Evolutionary conservation across 2,113 vertebrate genomes (phyloP).

Genomic region (Amphiprion percula): DNA sequence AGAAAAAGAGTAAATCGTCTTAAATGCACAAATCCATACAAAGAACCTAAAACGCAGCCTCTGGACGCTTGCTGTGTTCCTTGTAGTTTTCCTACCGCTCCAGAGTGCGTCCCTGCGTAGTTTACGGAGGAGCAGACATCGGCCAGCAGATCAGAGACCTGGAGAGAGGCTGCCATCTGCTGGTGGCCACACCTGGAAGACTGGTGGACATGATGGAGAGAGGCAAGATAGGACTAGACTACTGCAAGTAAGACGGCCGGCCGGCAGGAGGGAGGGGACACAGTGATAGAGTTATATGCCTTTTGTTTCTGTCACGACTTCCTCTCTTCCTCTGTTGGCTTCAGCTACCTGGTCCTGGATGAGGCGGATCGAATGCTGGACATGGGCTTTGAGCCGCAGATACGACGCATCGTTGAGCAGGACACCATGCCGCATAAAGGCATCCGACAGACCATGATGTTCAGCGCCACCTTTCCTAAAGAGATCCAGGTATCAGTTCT

Average conservation of each 20-base stretch:
- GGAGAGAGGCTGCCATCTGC: slow-evolving; percentile 95
- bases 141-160: slow-evolving; percentile 97
- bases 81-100: slow-evolving; percentile 94
- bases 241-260: slow-evolving; percentile 89
- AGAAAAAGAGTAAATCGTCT: too few species aligned
- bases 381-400: slow-evolving; percentile 99
- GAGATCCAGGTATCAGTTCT: slow-evolving; percentile 92
- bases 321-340: background rate
- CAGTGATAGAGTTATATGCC: background rate
- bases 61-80: background rate
- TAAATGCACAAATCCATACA: too few species aligned
- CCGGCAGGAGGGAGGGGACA: too few species aligned
- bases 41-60: background rate
- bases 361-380: slow-evolving; percentile 99
- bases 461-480: slow-evolving; percentile 98
- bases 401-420: slow-evolving; percentile 96
- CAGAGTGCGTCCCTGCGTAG: slow-evolving; percentile 96
- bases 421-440: slow-evolving; percentile 98
- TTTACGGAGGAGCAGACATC: slow-evolving; percentile 97
- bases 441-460: slow-evolving; percentile 98
- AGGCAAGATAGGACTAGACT: slow-evolving; percentile 97
- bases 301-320: background rate
- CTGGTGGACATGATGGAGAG: slow-evolving; percentile 99
- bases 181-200: slow-evolving; percentile 96
- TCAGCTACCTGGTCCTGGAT: slow-evolving; percentile 95